phyloP scores from a whole-genome alignment of 2,888 invertebrate genomes.

The Phengaris alcon region DNA sequence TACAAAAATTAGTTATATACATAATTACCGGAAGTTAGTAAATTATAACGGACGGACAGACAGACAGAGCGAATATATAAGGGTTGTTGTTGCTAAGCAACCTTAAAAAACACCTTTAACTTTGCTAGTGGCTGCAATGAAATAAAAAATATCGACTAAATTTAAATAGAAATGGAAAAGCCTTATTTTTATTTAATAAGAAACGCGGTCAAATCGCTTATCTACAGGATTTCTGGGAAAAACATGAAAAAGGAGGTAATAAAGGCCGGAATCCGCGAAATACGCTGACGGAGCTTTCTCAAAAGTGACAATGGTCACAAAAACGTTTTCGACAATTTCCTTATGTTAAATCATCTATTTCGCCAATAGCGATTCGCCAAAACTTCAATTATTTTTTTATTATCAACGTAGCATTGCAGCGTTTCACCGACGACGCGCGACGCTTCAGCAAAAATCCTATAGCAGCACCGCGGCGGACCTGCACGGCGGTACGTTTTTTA shows the following conservation, averaged over 20 bases:
- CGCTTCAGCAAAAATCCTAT: too few species aligned
- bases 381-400: not conserved
- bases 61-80: too few species aligned
- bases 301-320: constrained; percentile 12
- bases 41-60: not conserved
- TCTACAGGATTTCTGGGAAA: not conserved
- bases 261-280: constrained; percentile 8
- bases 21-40: not conserved
- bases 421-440: too few species aligned
- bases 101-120: not conserved
- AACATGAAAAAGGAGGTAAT: constrained; percentile 17
- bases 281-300: not conserved
- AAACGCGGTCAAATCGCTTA: not conserved
- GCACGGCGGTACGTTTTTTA: too few species aligned
- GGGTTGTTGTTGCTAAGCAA: too few species aligned
- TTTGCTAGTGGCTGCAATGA: not conserved
- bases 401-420: not conserved
- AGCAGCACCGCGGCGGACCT: too few species aligned
- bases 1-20: not conserved
- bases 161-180: not conserved
- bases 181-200: not conserved
- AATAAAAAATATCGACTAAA: not conserved
- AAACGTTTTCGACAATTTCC: not conserved
- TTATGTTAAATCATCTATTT: not conserved
- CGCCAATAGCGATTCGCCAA: not conserved